These are phyloP conservation scores for Pterostichus niger DNA, from an alignment of 2,888 invertebrate species.

Conservation along the genomic window DNA sequence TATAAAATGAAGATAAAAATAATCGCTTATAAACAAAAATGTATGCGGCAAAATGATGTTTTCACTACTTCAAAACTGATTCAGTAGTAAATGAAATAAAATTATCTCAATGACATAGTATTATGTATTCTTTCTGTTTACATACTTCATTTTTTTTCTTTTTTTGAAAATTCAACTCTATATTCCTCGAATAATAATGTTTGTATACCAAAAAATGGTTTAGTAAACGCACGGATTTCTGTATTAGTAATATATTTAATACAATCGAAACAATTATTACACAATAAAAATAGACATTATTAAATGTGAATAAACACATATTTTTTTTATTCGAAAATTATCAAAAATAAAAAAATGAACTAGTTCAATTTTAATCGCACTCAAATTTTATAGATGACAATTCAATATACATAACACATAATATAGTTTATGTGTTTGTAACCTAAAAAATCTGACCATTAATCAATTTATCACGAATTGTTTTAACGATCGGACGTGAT, in stretches of 20 bases:
- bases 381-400: conserved; percentile 17
- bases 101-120: too few species aligned
- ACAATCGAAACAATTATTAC: neutral
- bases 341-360: conserved; percentile 6
- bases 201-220: too few species aligned
- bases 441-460: conserved; percentile 17
- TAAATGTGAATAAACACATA: conserved; percentile 2
- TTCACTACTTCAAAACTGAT: too few species aligned
- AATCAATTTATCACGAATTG: conserved; percentile 58
- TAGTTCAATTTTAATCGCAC: neutral
- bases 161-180: too few species aligned
- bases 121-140: too few species aligned
- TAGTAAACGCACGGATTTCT: too few species aligned
- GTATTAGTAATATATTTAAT: too few species aligned
- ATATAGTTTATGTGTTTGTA: neutral
- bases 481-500: conserved; percentile 61
- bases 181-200: too few species aligned
- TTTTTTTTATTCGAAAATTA: neutral
- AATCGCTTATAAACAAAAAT: neutral
- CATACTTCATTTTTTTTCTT: too few species aligned
- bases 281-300: neutral
- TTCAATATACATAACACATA: neutral
- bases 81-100: too few species aligned
- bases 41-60: neutral
- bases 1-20: conserved; percentile 6